Percentiles rank a stretch among this genome's conserved stretches.
Evolutionary conservation across 2,888 invertebrate species (phyloP).

Genomic region (Tenodera sinensis): DNA sequence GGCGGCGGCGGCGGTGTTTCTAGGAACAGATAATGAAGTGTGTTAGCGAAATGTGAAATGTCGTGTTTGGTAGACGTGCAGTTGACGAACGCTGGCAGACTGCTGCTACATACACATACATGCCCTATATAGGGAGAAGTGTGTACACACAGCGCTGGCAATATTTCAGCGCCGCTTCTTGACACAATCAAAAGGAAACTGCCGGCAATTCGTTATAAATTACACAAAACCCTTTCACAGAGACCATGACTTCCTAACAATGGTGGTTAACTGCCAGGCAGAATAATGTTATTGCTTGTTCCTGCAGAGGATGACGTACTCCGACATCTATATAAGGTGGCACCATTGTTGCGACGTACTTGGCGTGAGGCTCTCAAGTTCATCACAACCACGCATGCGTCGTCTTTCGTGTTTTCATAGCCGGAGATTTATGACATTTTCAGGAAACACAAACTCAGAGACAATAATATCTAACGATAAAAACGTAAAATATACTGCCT

Average conservation of each 20-base stretch:
- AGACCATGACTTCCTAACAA: neutral
- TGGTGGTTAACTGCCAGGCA: neutral
- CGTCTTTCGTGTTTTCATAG: too few species aligned
- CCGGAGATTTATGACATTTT: too few species aligned
- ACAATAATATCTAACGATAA: too few species aligned
- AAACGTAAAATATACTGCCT: too few species aligned
- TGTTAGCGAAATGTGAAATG: too few species aligned
- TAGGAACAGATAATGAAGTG: too few species aligned
- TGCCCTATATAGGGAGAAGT: neutral
- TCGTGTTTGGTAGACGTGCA: too few species aligned
- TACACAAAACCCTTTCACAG: neutral
- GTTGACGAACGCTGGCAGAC: neutral
- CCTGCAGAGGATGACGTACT: neutral
- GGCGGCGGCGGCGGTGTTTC: too few species aligned
- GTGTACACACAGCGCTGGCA: neutral
- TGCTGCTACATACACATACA: neutral
- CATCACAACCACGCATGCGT: neutral
- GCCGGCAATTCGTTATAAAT: neutral
- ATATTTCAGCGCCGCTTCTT: neutral
- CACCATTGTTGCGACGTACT: neutral
- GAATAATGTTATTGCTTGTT: constrained; percentile 9
- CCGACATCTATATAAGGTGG: neutral
- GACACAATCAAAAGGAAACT: constrained; percentile 2
- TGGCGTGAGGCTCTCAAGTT: neutral
- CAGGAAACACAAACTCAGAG: too few species aligned